Conservation (phyloP, 2,888 invertebrate genomes). For the Habrosyne pyritoides region DNA sequence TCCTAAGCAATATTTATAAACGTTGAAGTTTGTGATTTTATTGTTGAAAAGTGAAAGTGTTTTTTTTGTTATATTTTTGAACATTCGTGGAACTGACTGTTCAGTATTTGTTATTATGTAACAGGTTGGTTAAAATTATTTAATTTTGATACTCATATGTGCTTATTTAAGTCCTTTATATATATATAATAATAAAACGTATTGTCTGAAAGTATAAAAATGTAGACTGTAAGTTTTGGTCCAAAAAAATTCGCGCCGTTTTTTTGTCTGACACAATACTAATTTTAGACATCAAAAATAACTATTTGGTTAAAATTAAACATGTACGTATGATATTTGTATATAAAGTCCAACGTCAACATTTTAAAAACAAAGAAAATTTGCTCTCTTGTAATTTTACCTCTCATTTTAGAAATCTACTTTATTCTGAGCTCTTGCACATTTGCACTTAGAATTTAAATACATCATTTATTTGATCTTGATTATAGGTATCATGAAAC, state of each 20-base stretch:
- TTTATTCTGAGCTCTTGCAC: too few species aligned
- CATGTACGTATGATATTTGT: background rate
- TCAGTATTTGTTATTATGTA: conserved; percentile 36
- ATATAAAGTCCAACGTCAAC: background rate
- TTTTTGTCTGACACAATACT: background rate
- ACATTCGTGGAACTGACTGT: conserved; percentile 11
- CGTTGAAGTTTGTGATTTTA: conserved; percentile 4
- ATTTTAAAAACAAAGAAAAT: too few species aligned
- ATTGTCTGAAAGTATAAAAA: conserved; percentile 1
- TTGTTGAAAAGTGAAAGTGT: conserved; percentile 3
- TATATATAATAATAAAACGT: background rate
- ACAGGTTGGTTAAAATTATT: conserved; percentile 34
- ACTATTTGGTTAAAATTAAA: background rate
- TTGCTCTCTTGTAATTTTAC: too few species aligned
- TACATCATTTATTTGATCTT: too few species aligned
- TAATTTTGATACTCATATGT: conserved; percentile 2
- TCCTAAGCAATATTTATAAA: conserved; percentile 24
- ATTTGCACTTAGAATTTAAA: too few species aligned
- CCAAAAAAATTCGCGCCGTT: background rate
- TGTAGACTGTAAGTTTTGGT: background rate
- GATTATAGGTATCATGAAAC: too few species aligned
- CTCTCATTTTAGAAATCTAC: too few species aligned
- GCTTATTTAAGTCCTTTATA: background rate
- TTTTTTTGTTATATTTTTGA: conserved; percentile 9
- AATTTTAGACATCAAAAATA: background rate